Base-by-base conservation (phyloP, 1,140 invertebrate species). In the Wiebesia pumilae region DNA sequence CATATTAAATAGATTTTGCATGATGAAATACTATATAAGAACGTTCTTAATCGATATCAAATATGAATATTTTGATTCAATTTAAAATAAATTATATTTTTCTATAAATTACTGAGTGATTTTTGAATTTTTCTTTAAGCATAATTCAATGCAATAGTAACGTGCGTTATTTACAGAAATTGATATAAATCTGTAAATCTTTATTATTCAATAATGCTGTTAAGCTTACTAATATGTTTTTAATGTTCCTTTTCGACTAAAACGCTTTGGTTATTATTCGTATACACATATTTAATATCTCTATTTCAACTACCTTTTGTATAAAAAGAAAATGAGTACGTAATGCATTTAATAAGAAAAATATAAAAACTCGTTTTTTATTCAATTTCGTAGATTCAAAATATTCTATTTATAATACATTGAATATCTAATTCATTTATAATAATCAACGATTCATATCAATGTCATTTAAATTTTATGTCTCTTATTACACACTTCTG, bases 401-500 rank as follows among this genome's bases (percentile, higher is more conserved):
- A 19, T 33, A 43, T 73, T 71, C 19, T 73, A 43, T 43, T 40
- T 43, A n/a, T 75, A 75, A 75, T n/a, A 43, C 0, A 75, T 1
- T 43, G 7, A 4, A 75, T 75, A 75, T 73, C 38, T 75, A 75
- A 75, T 75, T n/a, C 40, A 75, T 0, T 1, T 6, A n/a, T 43
- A 75, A 43, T 43, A 75, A 75, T 75, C 33, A 75, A n/a, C 24
- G 24, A 75, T n/a, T 38, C 6, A 43, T 75, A 6, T 43, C 24
- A 4, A n/a, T 75, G 38, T 75, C 38, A 75, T 75, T 75, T 43
- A 75, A 43, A 75, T 75, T 75, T 75, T 75, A 43, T 75, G 19
- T 75, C 40, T 75, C 27, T 43, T 75, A 75, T 75, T 21, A 75
- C 43, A 21, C 1, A 38, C 69, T 38, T 71, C 7, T 35, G 67